Evolutionary conservation across 2,888 invertebrate genomes (phyloP), one percentile per base, ranked within the genome.

Genomic region (Limenitis camilla): DNA sequence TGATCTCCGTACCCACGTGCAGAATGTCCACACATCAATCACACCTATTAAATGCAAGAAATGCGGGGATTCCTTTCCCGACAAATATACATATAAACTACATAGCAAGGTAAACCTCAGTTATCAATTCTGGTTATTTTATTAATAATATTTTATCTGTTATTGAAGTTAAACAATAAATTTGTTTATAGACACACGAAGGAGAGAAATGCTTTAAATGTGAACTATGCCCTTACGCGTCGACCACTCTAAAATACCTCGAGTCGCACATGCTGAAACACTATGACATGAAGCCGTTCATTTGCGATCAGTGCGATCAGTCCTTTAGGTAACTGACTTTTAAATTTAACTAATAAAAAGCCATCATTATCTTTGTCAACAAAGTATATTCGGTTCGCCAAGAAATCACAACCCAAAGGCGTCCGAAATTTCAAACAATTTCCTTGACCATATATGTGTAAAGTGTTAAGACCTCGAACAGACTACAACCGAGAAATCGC

Each of bases 201-300:
- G 98, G 97, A 6, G 98, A 98, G 79, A 98, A 97, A 75, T 98
- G 98, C 78, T 97, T 92, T 89, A 96, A 95, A 72, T 98, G 98
- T 76, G 95, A 95, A 61, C 80, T 96, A 6, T 98, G 98, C 73
- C 94, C 96, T 1, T 98, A 98, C 78, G 96, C 97, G 0, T 97
- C 97, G 2, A 94, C 96, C 55, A 96, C 96, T 0, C 92, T 94
- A 56, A 92, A 97, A 1, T 97, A 97, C 71, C 90, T 98, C 44
- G 97, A 97, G 77, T 96, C 96, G 4, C 98, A 98, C 78, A 93
- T 97, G 91, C 90, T 97, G 29, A 96, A 97, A 59, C 98, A 98
- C 74, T 96, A 97, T 0, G 96, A 96, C 71, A 94, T 96, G 75
- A 98, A 98, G 72, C 98, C 98, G 0, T 98, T 92, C 77, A 90